A percentile compares a stretch with the other conserved stretches of the same genome.
Conservation (phyloP, 2,888 invertebrate species). For the Pristionchus japonicus region DNA sequence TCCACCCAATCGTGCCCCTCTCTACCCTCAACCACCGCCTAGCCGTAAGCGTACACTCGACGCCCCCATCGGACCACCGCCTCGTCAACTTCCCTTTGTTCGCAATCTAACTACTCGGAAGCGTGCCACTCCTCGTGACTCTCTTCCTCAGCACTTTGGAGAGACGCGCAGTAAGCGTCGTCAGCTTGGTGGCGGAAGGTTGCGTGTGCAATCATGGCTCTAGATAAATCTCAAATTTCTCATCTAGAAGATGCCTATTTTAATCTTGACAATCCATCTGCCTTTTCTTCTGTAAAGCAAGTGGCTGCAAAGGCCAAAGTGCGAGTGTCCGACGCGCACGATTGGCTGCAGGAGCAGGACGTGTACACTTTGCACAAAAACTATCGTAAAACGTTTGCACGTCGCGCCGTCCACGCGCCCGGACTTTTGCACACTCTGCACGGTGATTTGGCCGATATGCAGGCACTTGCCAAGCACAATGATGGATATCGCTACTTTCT, state of each 20-base stretch:
- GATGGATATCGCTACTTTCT: background rate
- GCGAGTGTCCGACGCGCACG: background rate
- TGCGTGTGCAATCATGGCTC: background rate
- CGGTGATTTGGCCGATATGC: background rate
- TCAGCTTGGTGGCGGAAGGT: background rate
- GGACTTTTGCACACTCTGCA: background rate
- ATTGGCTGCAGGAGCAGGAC: background rate
- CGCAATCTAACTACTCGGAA: background rate
- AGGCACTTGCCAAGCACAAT: background rate
- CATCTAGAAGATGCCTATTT: slow-evolving; percentile 17
- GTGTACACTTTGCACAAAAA: slow-evolving; percentile 4
- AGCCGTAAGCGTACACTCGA: background rate
- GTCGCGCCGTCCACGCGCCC: background rate
- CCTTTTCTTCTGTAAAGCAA: background rate
- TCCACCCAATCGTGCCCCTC: no score
- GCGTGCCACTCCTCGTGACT: background rate
- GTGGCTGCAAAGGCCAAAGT: background rate
- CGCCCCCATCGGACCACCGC: background rate
- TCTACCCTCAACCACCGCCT: background rate
- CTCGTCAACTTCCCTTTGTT: background rate
- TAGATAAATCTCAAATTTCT: no score
- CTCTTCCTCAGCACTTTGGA: background rate
- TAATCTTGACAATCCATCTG: background rate
- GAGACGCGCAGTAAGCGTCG: background rate
- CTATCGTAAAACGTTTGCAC: background rate